Percentiles rank a stretch among this genome's conserved stretches.
phyloP scores from a whole-genome alignment of 2,888 invertebrate species.

The Shargacucullia verbasci region DNA sequence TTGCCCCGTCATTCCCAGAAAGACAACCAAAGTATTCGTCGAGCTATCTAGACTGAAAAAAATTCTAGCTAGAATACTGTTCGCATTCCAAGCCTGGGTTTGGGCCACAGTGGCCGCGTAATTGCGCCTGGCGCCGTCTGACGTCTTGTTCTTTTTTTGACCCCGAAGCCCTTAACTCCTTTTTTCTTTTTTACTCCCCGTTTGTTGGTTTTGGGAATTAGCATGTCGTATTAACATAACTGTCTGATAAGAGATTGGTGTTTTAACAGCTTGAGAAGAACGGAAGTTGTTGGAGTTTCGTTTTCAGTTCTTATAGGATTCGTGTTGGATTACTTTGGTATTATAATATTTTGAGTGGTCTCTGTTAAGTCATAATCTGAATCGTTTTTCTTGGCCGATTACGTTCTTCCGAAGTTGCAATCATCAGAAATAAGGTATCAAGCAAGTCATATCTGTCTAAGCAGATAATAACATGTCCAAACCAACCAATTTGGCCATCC shows the following conservation, averaged over 20 bases:
- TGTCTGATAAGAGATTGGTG: conserved; percentile 85
- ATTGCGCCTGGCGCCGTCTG: conserved; percentile 87
- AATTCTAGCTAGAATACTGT: conserved; percentile 68
- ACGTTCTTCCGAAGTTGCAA: too few relatives aligned
- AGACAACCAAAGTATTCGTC: conserved; percentile 56
- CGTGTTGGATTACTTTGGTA: background rate
- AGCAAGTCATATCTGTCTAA: conserved; percentile 11
- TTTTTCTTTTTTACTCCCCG: conserved; percentile 76
- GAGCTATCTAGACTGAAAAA: conserved; percentile 73
- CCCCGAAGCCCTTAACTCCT: conserved; percentile 64
- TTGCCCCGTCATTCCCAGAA: conserved; percentile 63
- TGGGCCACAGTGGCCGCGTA: conserved; percentile 72
- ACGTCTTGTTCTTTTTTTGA: conserved; percentile 80
- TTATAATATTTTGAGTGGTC: background rate
- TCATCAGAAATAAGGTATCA: too few relatives aligned
- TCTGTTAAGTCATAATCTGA: too few relatives aligned
- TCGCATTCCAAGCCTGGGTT: conserved; percentile 58
- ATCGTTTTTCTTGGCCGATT: too few relatives aligned
- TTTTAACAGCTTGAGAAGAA: conserved; percentile 74
- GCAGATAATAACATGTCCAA: conserved; percentile 36
- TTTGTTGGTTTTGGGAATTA: conserved; percentile 89
- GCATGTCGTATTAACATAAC: conserved; percentile 89
- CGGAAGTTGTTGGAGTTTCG: conserved; percentile 8
- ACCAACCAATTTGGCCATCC: conserved; percentile 46
- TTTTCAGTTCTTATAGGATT: conserved; percentile 14